Evolutionary conservation across 2,888 invertebrate genomes (phyloP), one percentile per base, ranked within the genome.

Genomic region (Nemoura dubitans): DNA sequence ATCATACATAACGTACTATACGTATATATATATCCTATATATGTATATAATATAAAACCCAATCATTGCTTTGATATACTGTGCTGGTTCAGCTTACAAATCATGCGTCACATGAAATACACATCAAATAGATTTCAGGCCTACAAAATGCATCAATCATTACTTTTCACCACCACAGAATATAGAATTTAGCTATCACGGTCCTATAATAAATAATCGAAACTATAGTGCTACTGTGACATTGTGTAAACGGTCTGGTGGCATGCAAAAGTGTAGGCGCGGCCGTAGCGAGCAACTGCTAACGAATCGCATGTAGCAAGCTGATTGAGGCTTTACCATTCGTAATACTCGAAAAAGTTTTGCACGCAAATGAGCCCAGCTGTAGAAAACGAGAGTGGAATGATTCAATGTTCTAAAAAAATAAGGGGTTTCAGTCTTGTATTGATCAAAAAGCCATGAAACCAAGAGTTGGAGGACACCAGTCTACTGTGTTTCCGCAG

Each of bases 131-230:
- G 59, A 59, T 59, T 59, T 59, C 59, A 59, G 59, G 59, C 59
- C 59, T 59, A 59, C 59, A 59, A 59, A 7, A 21, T 59, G 21
- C 59, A 59, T 59, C 59, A 59, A 59, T 59, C 59, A 59, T 59
- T 59, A 59, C 59, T 59, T 59, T 59, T 59, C 59, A 59, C 59
- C 59, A 59, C 59, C 59, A 21, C 14, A 16, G 59, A 59, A 59
- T 59, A 59, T 59, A 59, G 59, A 59, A 81, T 29, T 29, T 81
- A 81, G 28, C 81, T 81, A 81, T 7, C 81, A 81, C 29, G 81
- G 81, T 5, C 81, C 27, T 27, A 29, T 27, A 27, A 81, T 30
- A 81, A n/a, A 29, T n/a, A 81, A 21, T 30, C 10, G 59, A 59
- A 59, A 59, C 59, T 21, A 21, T 21, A 59, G 21, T 7, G 59